A percentile compares a stretch with the other conserved stretches of the same genome.
Conservation (phyloP, 2,888 invertebrate genomes). For the Drosophila ochracea region DNA sequence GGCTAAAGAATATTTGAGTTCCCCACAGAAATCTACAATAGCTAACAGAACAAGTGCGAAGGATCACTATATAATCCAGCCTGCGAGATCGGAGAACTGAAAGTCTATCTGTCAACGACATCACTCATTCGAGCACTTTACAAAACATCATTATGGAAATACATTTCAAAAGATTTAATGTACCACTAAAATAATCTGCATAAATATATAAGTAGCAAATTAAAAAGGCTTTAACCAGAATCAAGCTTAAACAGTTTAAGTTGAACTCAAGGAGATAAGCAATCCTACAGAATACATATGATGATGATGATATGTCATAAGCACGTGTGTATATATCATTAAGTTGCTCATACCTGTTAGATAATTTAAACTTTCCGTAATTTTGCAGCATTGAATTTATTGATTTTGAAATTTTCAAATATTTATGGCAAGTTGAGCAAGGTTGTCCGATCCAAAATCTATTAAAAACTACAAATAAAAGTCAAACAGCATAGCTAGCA, state of each 20-base stretch:
- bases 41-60: neutral
- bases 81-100: neutral
- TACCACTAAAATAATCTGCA: neutral
- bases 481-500: conserved; percentile 1
- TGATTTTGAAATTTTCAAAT: neutral
- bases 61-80: neutral
- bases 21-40: no score
- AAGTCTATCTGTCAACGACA: neutral
- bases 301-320: neutral
- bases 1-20: no score
- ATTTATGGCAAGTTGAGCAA: neutral
- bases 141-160: neutral
- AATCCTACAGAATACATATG: neutral
- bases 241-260: neutral
- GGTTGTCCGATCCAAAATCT: neutral
- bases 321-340: neutral
- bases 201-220: neutral
- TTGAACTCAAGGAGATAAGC: neutral
- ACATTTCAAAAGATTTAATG: neutral
- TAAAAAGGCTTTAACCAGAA: neutral
- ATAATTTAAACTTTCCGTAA: conserved; percentile 37
- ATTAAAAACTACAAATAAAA: neutral
- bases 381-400: neutral
- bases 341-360: conserved; percentile 17
- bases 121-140: neutral